Base-by-base conservation (phyloP, 2,888 invertebrate genomes). In the Morinoia aosen region DNA sequence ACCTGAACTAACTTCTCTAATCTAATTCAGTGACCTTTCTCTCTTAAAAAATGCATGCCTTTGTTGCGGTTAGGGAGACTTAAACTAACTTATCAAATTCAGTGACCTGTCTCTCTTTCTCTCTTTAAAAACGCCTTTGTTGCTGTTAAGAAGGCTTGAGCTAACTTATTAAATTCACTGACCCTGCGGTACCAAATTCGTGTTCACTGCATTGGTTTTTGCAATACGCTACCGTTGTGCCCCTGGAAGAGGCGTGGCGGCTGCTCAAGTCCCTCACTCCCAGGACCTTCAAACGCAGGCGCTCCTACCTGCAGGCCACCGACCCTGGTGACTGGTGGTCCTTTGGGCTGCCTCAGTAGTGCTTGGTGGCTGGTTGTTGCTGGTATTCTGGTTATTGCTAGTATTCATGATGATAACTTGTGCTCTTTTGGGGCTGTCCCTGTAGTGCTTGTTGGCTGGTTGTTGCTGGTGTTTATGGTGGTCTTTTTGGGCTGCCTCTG, bases 181-280 rank as follows among this genome's bases (percentile, higher is more conserved):
- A 48, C 2, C 48, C 61, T 19, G 61, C 0, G 61, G 61, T 10
- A 5, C 19, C 19, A 48, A 61, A 61, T 10, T 61, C 61, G 61
- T 61, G 8, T 19, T 76, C 25, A 33, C 76, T 8, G 8, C 2
- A 7, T 33, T 76, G 76, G 10, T 76, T 76, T 76, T 76, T 76
- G 76, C 25, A 33, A 76, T 25, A 16, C 76, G 76, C 76, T 16
- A 2, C 76, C 39, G 14, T 90, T 90, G 39, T 11, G 90, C 39
- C 48, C 40, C 90, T 39, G 39, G 90, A 90, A 93, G 93, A 57
- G 57, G 93, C 93, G 12, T 57, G 93, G 93, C 57, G 16, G 57
- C 25, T 93, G 57, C 93, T 93, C 93, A 57, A 56, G 57, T 57
- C 93, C 57, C 48, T 93, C 19, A 93, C 93, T 5, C 93, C 93